Evolutionary conservation across 2,888 invertebrate species (phyloP), one percentile per base, ranked within the genome.

Genomic region (Onthophagus sagittarius): DNA sequence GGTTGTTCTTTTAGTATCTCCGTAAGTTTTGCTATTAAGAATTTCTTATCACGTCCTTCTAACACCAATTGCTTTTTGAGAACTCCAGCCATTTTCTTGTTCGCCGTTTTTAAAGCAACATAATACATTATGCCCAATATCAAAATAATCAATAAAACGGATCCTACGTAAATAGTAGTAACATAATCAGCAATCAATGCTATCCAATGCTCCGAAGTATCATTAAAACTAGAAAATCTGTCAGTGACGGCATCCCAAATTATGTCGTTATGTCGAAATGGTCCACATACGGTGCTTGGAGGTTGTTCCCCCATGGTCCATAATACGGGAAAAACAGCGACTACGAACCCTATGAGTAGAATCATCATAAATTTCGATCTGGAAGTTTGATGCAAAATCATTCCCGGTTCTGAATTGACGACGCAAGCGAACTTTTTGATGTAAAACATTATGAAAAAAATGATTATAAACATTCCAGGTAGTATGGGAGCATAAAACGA

Each of bases 1-100:
- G 93, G 92, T 79, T 93, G 93, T 79, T 94, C 93, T 80, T 93
- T 91, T 75, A 94, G 93, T 78, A 94, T 93, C 72, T 92, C 92
- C 81, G 93, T 93, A 73, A 95, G 86, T 75, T 94, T 88, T 80
- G 94, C 93, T 77, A 96, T 85, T 76, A 97, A 86, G 82, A 95
- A 96, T 85, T 96, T 95, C 81, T 96, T 96, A 84, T 97, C 96
- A 77, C 95, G 95, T 0, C 95, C 96, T 84, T 96, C 96, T 62
- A 96, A 85, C 2, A 95, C 92, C 74, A 95, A 82, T 80, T 96
- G 95, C 80, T 94, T 93, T 81, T 93, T 94, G 67, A 96, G 83
- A 62, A 96, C 94, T 0, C 89, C 86, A 32, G 95, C 94, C 92
- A 96, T 93, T 80, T 95, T 94, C 75, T 93, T 90, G 81, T 95